Evolutionary conservation across 2,888 invertebrate genomes (phyloP).

Genomic region (Amorpha juglandis): DNA sequence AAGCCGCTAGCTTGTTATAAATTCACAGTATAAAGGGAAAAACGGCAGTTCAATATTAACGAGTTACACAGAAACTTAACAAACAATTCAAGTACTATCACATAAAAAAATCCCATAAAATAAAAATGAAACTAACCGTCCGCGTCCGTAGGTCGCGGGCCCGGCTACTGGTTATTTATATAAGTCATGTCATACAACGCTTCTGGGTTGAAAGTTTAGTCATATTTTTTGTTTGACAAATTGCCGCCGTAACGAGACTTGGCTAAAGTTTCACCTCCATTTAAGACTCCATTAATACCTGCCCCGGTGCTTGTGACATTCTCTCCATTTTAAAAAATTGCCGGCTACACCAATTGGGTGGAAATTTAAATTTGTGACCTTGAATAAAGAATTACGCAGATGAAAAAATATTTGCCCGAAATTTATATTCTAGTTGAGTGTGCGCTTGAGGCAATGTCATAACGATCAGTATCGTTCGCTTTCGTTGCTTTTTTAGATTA

Average conservation of each 20-base stretch:
- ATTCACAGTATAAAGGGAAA: too few relatives aligned
- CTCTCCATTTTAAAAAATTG: slow-evolving; percentile 53
- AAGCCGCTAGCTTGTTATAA: background rate
- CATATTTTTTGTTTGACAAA: slow-evolving; percentile 83
- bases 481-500: background rate
- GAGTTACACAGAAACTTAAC: slow-evolving; percentile 37
- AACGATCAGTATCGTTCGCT: background rate
- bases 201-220: slow-evolving; percentile 72
- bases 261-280: slow-evolving; percentile 79
- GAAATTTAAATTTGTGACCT: slow-evolving; percentile 32
- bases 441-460: background rate
- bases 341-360: slow-evolving; percentile 34
- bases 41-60: background rate
- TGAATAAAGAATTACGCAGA: slow-evolving; percentile 3
- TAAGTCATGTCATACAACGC: slow-evolving; percentile 75
- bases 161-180: slow-evolving; percentile 69
- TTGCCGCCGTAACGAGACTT: slow-evolving; percentile 78
- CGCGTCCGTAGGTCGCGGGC: slow-evolving; percentile 48
- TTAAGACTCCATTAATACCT: slow-evolving; percentile 73
- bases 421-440: background rate
- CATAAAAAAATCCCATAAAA: slow-evolving; percentile 55
- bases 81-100: slow-evolving; percentile 47
- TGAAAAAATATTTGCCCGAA: background rate
- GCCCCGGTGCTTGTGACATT: slow-evolving; percentile 59
- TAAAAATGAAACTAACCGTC: slow-evolving; percentile 60